These are phyloP conservation scores for Zapus hudsonius DNA, from an alignment of 2,113 vertebrate genomes.

Conservation along the genomic window DNA sequence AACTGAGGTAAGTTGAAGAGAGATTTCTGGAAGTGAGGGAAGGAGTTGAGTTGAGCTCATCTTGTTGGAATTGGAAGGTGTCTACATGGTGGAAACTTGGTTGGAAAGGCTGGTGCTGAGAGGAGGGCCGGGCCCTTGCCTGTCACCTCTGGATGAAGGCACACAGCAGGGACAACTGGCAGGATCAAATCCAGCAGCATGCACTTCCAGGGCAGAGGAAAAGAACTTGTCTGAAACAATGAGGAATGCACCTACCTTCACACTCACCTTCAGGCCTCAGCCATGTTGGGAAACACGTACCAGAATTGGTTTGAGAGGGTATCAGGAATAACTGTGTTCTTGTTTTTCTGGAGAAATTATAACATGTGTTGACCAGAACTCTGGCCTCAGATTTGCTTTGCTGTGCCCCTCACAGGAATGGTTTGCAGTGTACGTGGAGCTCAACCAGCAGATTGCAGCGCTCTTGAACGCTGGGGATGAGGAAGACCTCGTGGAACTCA, in stretches of 20 bases:
- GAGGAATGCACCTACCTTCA: neutral
- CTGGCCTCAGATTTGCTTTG: constrained; percentile 42
- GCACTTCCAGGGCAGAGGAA: neutral
- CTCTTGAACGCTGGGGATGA: constrained; percentile 95
- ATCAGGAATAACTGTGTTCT: neutral
- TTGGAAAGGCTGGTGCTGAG: neutral
- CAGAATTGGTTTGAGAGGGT: neutral
- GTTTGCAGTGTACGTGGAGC: constrained; percentile 99
- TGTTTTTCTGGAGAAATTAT: constrained; percentile 28
- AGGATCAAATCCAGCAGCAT: neutral
- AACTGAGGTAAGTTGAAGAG: neutral
- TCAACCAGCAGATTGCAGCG: constrained; percentile 98
- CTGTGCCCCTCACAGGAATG: constrained; percentile 90
- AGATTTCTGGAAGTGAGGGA: neutral
- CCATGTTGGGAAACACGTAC: neutral
- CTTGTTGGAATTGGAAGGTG: neutral
- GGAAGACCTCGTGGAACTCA: constrained; percentile 95
- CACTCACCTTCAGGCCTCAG: neutral
- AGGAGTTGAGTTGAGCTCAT: neutral
- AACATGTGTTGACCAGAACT: neutral
- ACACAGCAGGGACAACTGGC: neutral
- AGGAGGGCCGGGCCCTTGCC: neutral
- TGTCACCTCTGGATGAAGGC: neutral
- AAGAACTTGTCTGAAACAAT: neutral
- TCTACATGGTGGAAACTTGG: neutral